phyloP scores from a whole-genome alignment of 1,140 invertebrate species.

The Drosophila parabipectinata region DNA sequence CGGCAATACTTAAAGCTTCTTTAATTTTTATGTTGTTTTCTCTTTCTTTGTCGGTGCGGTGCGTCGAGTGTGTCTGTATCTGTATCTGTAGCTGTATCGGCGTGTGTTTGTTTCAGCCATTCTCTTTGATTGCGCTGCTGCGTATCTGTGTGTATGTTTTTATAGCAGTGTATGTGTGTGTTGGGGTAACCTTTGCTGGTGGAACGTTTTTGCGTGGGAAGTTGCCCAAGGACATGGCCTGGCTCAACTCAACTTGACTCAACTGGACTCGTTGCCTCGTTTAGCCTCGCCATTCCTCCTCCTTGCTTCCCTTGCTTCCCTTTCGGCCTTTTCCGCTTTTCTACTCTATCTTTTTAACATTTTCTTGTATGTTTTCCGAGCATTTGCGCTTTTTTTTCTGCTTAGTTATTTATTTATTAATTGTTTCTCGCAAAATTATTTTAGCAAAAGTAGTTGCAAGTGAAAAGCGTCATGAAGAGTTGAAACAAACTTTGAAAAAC shows the following conservation, averaged over 20 bases:
- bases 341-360: conserved; percentile 15
- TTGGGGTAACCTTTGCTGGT: conserved; percentile 75
- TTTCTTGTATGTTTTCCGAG: conserved; percentile 22
- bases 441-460: conserved; percentile 27
- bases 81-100: conserved; percentile 31
- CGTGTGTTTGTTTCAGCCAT: conserved; percentile 60
- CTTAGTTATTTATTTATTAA: conserved; percentile 74
- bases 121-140: conserved; percentile 71
- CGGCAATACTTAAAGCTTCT: conserved; percentile 79
- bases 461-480: conserved; percentile 30
- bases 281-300: conserved; percentile 39
- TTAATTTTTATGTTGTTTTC: conserved; percentile 82
- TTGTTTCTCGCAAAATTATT: conserved; percentile 69
- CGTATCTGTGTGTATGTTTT: conserved; percentile 30
- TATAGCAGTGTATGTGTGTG: conserved; percentile 9
- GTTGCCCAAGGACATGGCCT: conserved; percentile 83
- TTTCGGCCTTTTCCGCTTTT: conserved; percentile 3
- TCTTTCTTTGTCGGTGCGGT: conserved; percentile 64
- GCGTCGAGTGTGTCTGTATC: conserved; percentile 33
- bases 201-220: conserved; percentile 77
- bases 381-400: conserved; percentile 42
- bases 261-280: conserved; percentile 50
- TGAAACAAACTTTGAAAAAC: conserved; percentile 28
- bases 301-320: neutral
- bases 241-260: conserved; percentile 58